phyloP scores from a whole-genome alignment of 2,113 vertebrate genomes.

The Apteryx mantelli region DNA sequence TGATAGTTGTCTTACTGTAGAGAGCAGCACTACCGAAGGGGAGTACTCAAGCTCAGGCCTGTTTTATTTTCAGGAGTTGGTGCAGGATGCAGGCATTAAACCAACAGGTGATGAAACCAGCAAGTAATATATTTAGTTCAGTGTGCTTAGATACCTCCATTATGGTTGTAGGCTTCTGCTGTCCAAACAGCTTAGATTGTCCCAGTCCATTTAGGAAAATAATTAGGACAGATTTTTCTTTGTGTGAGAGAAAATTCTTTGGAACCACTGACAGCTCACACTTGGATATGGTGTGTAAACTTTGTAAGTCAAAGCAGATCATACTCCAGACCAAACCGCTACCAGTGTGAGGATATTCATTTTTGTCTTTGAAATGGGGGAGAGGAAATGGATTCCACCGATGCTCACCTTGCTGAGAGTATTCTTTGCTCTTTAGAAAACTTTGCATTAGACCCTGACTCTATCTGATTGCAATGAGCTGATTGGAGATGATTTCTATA shows the following conservation, averaged over 20 bases:
- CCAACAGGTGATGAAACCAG: background rate
- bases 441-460: background rate
- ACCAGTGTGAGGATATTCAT: rapidly evolving
- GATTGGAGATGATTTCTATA: background rate
- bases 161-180: background rate
- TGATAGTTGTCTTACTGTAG: background rate
- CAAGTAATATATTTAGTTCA: background rate
- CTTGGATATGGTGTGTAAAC: background rate
- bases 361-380: background rate
- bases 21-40: background rate
- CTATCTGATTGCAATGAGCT: background rate
- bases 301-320: background rate
- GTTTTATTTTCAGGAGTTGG: background rate
- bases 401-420: background rate
- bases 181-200: background rate
- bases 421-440: background rate
- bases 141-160: background rate
- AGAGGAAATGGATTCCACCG: background rate
- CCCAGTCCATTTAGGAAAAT: background rate
- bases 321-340: background rate
- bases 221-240: background rate
- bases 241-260: background rate
- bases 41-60: background rate
- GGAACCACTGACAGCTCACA: background rate
- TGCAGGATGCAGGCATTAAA: too few species aligned